Evolutionary conservation across 2,113 vertebrate genomes (phyloP), one percentile per base, ranked within the genome.

Genomic region (Electrona antarctica): DNA sequence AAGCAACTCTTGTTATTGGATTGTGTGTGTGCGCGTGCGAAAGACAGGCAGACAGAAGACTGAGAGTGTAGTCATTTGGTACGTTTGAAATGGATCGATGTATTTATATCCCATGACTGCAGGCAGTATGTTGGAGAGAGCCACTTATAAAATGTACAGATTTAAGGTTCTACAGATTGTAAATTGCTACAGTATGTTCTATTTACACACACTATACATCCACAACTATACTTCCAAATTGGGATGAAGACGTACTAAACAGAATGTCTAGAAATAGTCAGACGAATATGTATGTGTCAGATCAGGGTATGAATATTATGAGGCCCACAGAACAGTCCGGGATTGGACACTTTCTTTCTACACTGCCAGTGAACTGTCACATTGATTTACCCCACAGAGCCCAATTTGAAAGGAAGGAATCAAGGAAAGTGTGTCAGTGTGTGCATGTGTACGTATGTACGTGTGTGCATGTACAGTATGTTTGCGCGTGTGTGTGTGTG

Each of bases 41-140:
- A n/a, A n/a, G 51, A 55, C 13, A 55, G 46, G 2, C 59, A 65
- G 71, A 73, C 48, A 21, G 21, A 21, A 21, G 21, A 21, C 21
- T 21, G 21, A 61, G 29, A 61, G 29, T 74, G 61, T 33, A 49
- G 64, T 75, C 74, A 85, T 86, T 61, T 58, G 50, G n/a, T 55
- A 50, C 73, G 65, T 76, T 73, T 76, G 50, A 84, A 80, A 79
- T 66, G 74, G 80, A 85, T 21, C 2, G 21, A 21, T 74, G 66
- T 87, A 85, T 82, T 87, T 89, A 81, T 79, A 80, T 88, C 80
- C 76, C 56, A 62, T 54, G 74, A 87, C 78, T 84, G 68, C 58
- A 80, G 64, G 41, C 70, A 47, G 54, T 48, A 14, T 74, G 64
- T 62, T 77, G 66, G 67, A 66, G 82, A 73, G 71, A 79, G 81